Base-by-base conservation (phyloP, 1,140 invertebrate genomes). In the Rhagoletis zephyria region DNA sequence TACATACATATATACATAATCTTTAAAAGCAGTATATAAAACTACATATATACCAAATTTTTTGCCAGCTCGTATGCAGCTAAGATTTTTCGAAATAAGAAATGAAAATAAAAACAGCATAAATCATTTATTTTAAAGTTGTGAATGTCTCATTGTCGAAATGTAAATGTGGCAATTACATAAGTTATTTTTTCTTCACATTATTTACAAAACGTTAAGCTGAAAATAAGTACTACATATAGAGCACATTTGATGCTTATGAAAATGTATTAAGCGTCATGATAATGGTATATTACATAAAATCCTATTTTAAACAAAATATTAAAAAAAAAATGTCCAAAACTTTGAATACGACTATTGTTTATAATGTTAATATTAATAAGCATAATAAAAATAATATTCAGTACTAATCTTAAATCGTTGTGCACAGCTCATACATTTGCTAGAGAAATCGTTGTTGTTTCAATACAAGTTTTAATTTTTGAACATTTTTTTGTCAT, bases 261-360 rank as follows among this genome's bases (percentile, higher is more conserved):
- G 7, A 51, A 59, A 81, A 48, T 81, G 74, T 81, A 81, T 81
- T 81, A 14, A 81, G 74, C 48, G 48, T 19, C 4, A 59, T 59
- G 19, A 12, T 56, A 16, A 30, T 56, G 74, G 74, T 56, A 56
- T 81, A 56, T 87, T 81, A 48, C 51, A 86, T 70, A 60, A 74
- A 56, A 87, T 70, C 88, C 81, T 85, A 88, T 12, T 61, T 64
- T 64, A 87, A 70, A 59, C 60, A 45, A 70, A 85, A 9, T 16
- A 30, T 30, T 30, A 87, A 88, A 56, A 87, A 65, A 92, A 89
- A 92, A 92, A 91, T 92, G 91, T 92, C 91, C 91, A 93, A 91
- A 93, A 93, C 92, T 93, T 93, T 93, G 92, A 93, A 93, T 93
- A 93, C 92, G 92, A 93, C 40, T 64, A 67, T 87, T 67, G 64